These are phyloP conservation scores for Graptemys geographica DNA, from an alignment of 2,797 vertebrate species.

Conservation along the genomic window DNA sequence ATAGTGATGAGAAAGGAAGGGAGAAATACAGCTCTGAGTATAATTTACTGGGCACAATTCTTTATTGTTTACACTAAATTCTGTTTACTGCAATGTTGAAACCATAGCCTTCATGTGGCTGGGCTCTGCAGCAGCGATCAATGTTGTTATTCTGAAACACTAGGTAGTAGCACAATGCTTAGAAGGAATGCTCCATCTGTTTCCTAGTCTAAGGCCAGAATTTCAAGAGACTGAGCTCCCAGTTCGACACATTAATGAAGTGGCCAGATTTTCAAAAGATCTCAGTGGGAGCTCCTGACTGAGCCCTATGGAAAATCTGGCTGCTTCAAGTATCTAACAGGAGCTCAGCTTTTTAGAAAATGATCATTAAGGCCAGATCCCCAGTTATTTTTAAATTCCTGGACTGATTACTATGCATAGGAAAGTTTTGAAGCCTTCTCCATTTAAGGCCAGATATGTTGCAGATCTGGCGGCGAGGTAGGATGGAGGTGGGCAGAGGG, in stretches of 20 bases:
- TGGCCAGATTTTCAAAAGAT: conserved; percentile 44
- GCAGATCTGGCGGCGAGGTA: neutral
- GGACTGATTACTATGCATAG: neutral
- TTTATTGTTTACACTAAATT: conserved; percentile 41
- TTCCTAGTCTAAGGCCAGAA: conserved; percentile 30
- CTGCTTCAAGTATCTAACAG: neutral
- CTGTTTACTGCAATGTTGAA: conserved; percentile 61
- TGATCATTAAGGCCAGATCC: neutral
- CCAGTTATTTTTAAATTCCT: neutral
- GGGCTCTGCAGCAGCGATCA: conserved; percentile 33
- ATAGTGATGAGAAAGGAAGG: conserved; percentile 37
- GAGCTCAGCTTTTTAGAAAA: neutral
- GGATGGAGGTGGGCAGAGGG: neutral
- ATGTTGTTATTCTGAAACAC: conserved; percentile 38
- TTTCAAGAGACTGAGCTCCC: conserved; percentile 27
- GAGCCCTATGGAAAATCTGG: neutral
- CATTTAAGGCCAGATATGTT: neutral
- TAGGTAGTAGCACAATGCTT: conserved; percentile 24
- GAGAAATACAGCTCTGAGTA: conserved; percentile 15
- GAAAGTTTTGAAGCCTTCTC: neutral
- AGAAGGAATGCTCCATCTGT: conserved; percentile 39
- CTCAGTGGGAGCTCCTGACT: conserved; percentile 1
- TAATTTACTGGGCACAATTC: conserved; percentile 38
- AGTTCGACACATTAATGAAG: conserved; percentile 29
- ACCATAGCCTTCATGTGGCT: conserved; percentile 18